Base-by-base conservation (phyloP, 2,797 vertebrate species). In the Acipenser ruthenus region DNA sequence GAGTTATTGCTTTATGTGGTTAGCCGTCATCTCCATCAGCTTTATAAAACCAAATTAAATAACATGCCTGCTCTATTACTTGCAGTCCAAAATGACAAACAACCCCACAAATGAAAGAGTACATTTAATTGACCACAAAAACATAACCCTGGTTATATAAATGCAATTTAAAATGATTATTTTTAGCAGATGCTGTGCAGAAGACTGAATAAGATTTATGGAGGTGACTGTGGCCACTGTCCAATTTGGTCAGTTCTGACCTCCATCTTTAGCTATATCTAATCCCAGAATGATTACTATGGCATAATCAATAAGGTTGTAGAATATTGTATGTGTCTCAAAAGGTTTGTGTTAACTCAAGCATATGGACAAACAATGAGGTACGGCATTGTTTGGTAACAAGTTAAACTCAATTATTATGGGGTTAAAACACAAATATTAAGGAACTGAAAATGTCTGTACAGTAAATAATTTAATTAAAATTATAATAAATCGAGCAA, bases 51-150 rank as follows among this genome's bases (percentile, higher is more conserved):
- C 63, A 74, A 64, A 70, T 5, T 37, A 71, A 58, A 47, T 71
- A 76, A 76, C 72, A 70, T 66, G 70, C 68, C 71, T 68, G 67
- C 69, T 69, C 68, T 68, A 72, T 74, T 74, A 76, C 71, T 71
- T 69, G 49, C 61, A 74, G 68, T 50, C 60, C 69, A 67, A 71
- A 69, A 69, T 48, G 66, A 78, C 72, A 71, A 73, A 74, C 59
- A 74, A 67, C 70, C 56, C 69, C 60, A 69, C 69, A 66, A 76
- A 73, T 74, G 67, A 73, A 7, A 58, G 67, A 65, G 60, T 70
- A 58, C 71, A 66, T 66, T 74, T 71, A 74, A 64, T 70, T 61
- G 64, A 55, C 50, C 58, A 64, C 56, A 62, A 63, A 73, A 67
- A 68, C 68, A 67, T 70, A 61, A 71, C 73, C 70, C 67, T 51